Conservation (phyloP, 2,888 invertebrate genomes). For the Dynastes tityus region DNA sequence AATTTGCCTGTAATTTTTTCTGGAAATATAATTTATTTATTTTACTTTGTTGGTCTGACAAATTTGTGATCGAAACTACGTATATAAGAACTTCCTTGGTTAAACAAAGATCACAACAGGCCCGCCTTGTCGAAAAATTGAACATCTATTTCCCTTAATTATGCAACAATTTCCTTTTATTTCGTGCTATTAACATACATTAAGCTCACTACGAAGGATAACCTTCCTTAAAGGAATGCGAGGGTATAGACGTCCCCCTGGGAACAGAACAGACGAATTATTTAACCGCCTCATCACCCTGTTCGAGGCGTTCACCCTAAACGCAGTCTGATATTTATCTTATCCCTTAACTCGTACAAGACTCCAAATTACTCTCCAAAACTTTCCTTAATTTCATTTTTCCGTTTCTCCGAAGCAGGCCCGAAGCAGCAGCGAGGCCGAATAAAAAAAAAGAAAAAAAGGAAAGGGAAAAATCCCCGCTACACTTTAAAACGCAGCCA, state of each 20-base stretch:
- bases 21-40: no score
- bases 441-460: neutral
- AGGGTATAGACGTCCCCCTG: neutral
- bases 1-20: no score
- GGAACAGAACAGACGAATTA: constrained; percentile 22
- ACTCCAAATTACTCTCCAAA: constrained; percentile 41
- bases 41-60: no score
- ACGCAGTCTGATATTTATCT: constrained; percentile 33
- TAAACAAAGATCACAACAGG: constrained; percentile 3
- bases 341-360: constrained; percentile 40
- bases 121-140: constrained; percentile 21
- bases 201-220: constrained; percentile 13
- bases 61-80: no score
- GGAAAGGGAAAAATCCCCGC: neutral
- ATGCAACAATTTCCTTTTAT: constrained; percentile 38
- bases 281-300: constrained; percentile 7
- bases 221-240: constrained; percentile 16
- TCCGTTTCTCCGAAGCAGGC: constrained; percentile 18
- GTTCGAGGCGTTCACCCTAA: constrained; percentile 12
- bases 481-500: constrained; percentile 9
- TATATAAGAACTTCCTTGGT: no score
- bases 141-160: constrained; percentile 33
- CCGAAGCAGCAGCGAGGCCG: constrained; percentile 5
- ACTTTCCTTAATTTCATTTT: constrained; percentile 40
- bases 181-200: constrained; percentile 39